Percentiles rank a stretch among this genome's conserved stretches.
Evolutionary conservation across 2,797 vertebrate genomes (phyloP).

Genomic region (Acipenser transmontanus): DNA sequence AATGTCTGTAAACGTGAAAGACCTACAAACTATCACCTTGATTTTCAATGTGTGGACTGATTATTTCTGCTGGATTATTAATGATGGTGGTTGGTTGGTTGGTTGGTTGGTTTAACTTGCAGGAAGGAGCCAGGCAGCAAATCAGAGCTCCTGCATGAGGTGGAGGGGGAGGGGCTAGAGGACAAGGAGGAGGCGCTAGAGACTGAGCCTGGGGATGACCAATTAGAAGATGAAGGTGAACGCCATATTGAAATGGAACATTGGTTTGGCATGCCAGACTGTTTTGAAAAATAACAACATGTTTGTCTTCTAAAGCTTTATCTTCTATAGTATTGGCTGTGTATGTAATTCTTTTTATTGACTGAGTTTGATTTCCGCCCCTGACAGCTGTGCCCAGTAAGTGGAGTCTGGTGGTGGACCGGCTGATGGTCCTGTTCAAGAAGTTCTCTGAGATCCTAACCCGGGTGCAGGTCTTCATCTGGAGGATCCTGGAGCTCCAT

Average conservation of each 20-base stretch:
- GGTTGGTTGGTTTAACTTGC: neutral
- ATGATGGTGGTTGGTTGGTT: no score
- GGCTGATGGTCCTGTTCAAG: conserved; percentile 74
- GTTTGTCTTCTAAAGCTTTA: no score
- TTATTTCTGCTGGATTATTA: no score
- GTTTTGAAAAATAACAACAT: no score
- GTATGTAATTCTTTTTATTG: neutral
- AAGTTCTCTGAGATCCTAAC: conserved; percentile 67
- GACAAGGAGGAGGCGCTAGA: conserved; percentile 37
- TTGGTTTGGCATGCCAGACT: no score
- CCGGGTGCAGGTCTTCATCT: conserved; percentile 62
- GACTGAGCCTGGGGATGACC: conserved; percentile 30
- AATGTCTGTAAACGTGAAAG: neutral
- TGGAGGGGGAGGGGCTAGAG: conserved; percentile 29
- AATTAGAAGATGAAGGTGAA: conserved; percentile 50
- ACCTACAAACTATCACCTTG: neutral
- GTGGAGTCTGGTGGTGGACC: conserved; percentile 87
- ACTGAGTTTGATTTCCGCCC: neutral
- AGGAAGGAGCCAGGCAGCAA: conserved; percentile 40
- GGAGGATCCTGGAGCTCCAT: conserved; percentile 83
- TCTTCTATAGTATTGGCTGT: neutral
- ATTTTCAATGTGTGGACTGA: neutral
- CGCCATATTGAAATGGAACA: no score
- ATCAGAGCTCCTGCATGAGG: conserved; percentile 18
- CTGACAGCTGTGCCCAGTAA: conserved; percentile 55